Evolutionary conservation across 2,888 invertebrate species (phyloP).

Genomic region (Microctonus brassicae): DNA sequence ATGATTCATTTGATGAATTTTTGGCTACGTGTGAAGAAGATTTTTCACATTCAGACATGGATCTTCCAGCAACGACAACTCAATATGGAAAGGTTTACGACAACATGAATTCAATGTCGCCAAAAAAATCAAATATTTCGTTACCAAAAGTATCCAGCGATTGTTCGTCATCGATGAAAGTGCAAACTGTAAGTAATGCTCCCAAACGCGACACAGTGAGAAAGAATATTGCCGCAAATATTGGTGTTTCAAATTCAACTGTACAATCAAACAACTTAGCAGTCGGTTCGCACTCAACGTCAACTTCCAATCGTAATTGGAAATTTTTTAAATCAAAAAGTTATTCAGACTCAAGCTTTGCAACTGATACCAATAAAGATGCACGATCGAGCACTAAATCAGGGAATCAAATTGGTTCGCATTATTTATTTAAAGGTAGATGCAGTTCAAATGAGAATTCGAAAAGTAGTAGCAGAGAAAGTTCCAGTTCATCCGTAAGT

Average conservation of each 20-base stretch:
- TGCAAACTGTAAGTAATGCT: not conserved
- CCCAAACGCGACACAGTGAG: not conserved
- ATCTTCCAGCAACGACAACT: not conserved
- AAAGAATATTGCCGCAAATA: not conserved
- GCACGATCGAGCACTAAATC: not conserved
- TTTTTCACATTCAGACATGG: conserved; percentile 15
- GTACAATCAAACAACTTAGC: not conserved
- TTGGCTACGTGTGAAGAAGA: conserved; percentile 52
- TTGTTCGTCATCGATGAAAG: not conserved
- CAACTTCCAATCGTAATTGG: conserved; percentile 34
- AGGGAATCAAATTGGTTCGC: not conserved
- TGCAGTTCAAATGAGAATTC: no score
- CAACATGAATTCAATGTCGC: not conserved
- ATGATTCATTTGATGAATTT: conserved; percentile 61
- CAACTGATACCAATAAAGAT: conserved; percentile 29
- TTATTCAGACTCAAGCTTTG: conserved; percentile 52
- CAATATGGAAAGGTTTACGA: conserved; percentile 39
- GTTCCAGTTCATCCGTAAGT: conserved; percentile 49
- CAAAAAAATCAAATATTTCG: not conserved
- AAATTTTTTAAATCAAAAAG: conserved; percentile 60
- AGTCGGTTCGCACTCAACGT: not conserved
- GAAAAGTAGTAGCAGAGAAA: conserved; percentile 20
- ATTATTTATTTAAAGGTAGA: conserved; percentile 16
- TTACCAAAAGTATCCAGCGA: not conserved
- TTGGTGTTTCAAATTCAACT: not conserved